Evolutionary conservation across 2,113 vertebrate species (phyloP), one percentile per base, ranked within the genome.

Genomic region (Vidua macroura): DNA sequence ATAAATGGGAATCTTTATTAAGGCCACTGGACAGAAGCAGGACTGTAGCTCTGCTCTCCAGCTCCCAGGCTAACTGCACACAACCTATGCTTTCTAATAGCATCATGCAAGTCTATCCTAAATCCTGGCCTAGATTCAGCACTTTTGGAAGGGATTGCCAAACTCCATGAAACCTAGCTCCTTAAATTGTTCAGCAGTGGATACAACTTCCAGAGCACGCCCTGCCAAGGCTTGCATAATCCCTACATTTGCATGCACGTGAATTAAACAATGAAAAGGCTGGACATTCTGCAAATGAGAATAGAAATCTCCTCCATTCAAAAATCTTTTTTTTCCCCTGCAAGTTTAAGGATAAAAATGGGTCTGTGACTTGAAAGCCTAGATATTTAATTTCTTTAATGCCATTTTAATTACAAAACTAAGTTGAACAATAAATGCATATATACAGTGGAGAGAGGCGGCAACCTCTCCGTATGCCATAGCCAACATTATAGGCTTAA

Each of bases 1-100:
- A 95, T 93, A 97, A 93, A 97, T 94, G 91, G 94, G 75, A 86
- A 91, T 88, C 91, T 95, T 95, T 89, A 95, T 96, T 92, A 95
- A 96, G 96, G 92, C 89, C 90, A 88, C 94, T 93, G 96, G 95
- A 95, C 93, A 93, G 69, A 84, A 68, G 77, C 91, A 94, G 75
- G 82, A 62, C 92, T 86, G 79, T 12, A 81, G 56, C 68, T 41
- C 74, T 86, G 68, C 70, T 89, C 72, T 92, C 79, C 94, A 96
- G 78, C 92, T 94, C 92, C 86, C 83, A 88, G 62, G 62, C 94
- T 87, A 44, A 53, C 72, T 39, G 83, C 81, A 80, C 53, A 88
- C 90, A 93, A 72, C 90, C 79, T 94, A 9, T 2, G 90, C 72
- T 92, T 88, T 60, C 88, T 62, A 87, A 83, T 2, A 63, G 77